A percentile compares a stretch with the other conserved stretches of the same genome.
These are phyloP conservation scores for Iphiclides podalirius DNA, from an alignment of 2,888 invertebrate species.

Conservation along the genomic window DNA sequence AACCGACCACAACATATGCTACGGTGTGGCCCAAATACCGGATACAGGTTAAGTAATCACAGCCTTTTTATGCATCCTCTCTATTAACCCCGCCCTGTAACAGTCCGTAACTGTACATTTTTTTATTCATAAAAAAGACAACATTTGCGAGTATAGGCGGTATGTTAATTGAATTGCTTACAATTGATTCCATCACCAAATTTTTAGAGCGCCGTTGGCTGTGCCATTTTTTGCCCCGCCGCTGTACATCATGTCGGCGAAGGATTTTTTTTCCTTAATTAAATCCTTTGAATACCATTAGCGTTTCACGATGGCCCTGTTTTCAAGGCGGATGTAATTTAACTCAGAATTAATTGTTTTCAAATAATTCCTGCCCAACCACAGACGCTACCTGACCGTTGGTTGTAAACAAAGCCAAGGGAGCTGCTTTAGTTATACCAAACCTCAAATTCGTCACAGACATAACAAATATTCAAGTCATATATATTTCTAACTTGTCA, in stretches of 20 bases:
- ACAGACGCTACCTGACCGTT: conserved; percentile 49
- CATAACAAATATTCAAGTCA: conserved; percentile 55
- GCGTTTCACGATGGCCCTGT: conserved; percentile 4
- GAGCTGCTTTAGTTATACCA: conserved; percentile 50
- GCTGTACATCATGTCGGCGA: conserved; percentile 18
- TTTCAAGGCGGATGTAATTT: conserved; percentile 4
- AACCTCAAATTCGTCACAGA: conserved; percentile 73
- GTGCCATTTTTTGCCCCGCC: conserved; percentile 19
- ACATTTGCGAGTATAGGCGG: conserved; percentile 61
- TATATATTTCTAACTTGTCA: conserved; percentile 66
- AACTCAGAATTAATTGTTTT: conserved; percentile 7
- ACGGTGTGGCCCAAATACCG: conserved; percentile 50
- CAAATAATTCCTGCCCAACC: conserved; percentile 37
- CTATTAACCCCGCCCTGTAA: conserved; percentile 66
- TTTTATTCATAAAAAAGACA: conserved; percentile 47
- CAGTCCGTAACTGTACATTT: conserved; percentile 57
- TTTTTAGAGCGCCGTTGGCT: conserved; percentile 35
- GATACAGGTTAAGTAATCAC: conserved; percentile 79
- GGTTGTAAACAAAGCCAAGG: conserved; percentile 43
- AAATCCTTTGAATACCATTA: conserved; percentile 14
- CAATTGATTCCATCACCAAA: conserved; percentile 46
- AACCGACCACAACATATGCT: conserved; percentile 71
- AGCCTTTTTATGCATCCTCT: conserved; percentile 60
- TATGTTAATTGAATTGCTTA: conserved; percentile 61
- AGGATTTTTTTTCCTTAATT: conserved; percentile 19